phyloP scores from a whole-genome alignment of 2,113 vertebrate genomes.

The Girardinichthys multiradiatus region DNA sequence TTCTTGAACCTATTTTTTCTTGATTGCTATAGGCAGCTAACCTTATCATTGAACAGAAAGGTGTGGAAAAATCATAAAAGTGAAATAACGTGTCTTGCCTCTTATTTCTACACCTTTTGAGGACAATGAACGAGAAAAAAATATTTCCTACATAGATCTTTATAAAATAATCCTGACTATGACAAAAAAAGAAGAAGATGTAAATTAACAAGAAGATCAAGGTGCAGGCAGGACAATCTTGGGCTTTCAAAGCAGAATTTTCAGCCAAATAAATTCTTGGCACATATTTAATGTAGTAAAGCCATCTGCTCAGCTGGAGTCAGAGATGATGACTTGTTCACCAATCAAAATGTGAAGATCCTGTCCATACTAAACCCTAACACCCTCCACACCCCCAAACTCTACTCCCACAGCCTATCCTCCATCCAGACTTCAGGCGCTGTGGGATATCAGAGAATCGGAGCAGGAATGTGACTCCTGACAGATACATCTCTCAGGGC shows the following conservation, averaged over 20 bases:
- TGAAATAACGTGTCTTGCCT: too few relatives aligned
- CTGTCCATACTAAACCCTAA: conserved; percentile 27
- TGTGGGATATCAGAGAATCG: conserved; percentile 72
- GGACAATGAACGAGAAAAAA: too few relatives aligned
- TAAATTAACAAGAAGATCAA: conserved; percentile 21
- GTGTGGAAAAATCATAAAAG: too few relatives aligned
- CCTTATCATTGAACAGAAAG: too few relatives aligned
- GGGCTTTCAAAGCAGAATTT: conserved; percentile 42
- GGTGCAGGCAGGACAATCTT: conserved; percentile 17
- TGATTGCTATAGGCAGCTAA: too few relatives aligned
- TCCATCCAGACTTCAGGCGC: conserved; percentile 65
- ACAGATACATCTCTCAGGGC: conserved; percentile 75
- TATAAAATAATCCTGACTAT: neutral
- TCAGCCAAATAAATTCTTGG: conserved; percentile 62
- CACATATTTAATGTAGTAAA: conserved; percentile 69
- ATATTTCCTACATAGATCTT: too few relatives aligned
- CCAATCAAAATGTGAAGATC: conserved; percentile 51
- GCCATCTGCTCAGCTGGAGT: conserved; percentile 36
- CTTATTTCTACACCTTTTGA: too few relatives aligned
- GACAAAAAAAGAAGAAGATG: neutral
- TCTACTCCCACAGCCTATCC: conserved; percentile 43
- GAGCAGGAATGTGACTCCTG: conserved; percentile 77
- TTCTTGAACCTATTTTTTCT: too few relatives aligned
- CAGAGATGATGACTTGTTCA: conserved; percentile 67
- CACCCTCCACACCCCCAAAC: conserved; percentile 15